Base-by-base conservation (phyloP, 2,113 vertebrate species). In the Candoia aspera region DNA sequence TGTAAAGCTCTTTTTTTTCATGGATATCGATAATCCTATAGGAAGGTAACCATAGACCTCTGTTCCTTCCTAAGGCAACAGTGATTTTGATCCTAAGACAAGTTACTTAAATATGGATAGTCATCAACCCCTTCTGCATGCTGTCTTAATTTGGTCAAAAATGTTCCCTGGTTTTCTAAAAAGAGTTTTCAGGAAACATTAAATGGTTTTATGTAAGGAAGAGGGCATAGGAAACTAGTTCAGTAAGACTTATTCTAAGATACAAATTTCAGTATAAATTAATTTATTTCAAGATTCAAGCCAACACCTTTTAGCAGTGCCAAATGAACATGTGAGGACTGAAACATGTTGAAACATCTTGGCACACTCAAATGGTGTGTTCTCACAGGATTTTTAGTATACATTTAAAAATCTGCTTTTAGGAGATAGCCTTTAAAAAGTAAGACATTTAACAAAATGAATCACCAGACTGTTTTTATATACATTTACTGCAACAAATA, bases 1-100 rank as follows among this genome's bases (percentile, higher is more conserved):
- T 92, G 64, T 26, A 58, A 92, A 64, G 46, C 92, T 64, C 49
- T 60, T 57, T 26, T 26, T 90, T 79, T 94, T 93, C 88, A 37
- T 91, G 68, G 64, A 8, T 37, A 19, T 86, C 90, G 90, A 87
- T 59, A 84, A 85, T 73, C n/a, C 12, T 85, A 53, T 6, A 3
- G 91, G 11, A 87, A 88, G 37, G 24, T 24, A 53, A 54, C 60
- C 9, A 89, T 10, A 49, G 15, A 26, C 60, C 23, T 53, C n/a
- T 46, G 49, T 68, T 60, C 17, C 49, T 73, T 37, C 26, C 84
- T 90, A 59, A 55, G 79, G 24, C 15, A 90, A 11, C 54, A 46
- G 5, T 87, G 4, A 33, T 23, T 87, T 87, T 9, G 33, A 59
- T 87, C 9, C 33, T 37, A 86, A 55, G 53, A 57, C 13, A 4